Base-by-base conservation (phyloP, 2,888 invertebrate species). In the Eustalomyia histrio region DNA sequence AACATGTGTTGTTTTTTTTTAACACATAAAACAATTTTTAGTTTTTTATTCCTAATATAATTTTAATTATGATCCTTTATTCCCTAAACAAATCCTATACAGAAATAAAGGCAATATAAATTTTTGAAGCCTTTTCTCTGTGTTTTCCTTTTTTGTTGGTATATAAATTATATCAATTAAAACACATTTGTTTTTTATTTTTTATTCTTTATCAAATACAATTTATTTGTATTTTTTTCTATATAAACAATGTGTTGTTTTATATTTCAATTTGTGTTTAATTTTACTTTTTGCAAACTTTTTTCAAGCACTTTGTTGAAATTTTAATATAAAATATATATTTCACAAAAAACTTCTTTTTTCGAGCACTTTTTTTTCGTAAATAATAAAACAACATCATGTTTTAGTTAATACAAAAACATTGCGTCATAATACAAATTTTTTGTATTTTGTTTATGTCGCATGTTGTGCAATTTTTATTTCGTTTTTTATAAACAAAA, bases 361-460 rank as follows among this genome's bases (percentile, higher is more conserved):
- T 67, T 60, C 43, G 55, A 72, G 68, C 76, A 80, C 72, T 6
- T 65, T 57, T 80, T 80, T 64, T 55, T 6, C 29, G 17, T 10
- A 68, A 58, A 9, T 43, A 53, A 29, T 65, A 7, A 61, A 60
- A 74, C 18, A 47, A 57, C 43, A 60, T 24, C 8, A 39, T 10
- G 16, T n/a, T 69, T 68, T 65, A 67, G 55, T 60, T 63, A 52
- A 80, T 71, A 79, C 76, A 24, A 79, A n/a, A 76, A 79, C 78
- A 78, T 61, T 82, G 83, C 86, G 85, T 82, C 86, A 86, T 86
- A 85, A 86, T 84, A 84, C 83, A 79, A 39, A 52, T n/a, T 80
- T 85, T 87, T 87, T 87, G 87, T 86, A 86, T 88, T 88, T 88
- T 88, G 87, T 83, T 81, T 80, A 84, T 87, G 86, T 86, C 82